Evolutionary conservation across 2,888 invertebrate species (phyloP), one percentile per base, ranked within the genome.

Genomic region (Brachynemurus nebulosus): DNA sequence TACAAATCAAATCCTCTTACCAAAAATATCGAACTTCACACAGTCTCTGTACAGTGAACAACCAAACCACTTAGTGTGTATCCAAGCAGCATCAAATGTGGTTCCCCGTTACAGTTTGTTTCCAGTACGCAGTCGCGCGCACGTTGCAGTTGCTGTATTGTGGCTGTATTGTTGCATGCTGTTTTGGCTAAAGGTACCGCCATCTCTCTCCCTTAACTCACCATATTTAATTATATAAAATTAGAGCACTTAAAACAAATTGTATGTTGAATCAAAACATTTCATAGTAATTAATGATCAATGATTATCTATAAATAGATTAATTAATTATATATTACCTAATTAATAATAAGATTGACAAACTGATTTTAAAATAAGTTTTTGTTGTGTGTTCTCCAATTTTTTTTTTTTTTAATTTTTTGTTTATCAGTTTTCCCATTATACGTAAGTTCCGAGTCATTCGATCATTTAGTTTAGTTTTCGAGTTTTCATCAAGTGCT

Each of bases 131-230:
- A n/a, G n/a, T n/a, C 30, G 30, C 30, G 37, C 20, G 37, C 20
- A 19, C 27, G 14, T 40, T 12, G 8, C 17, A 19, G 18, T 12
- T 38, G 38, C 38, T 17, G 38, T 18, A 20, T 19, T 16, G 38
- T 38, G 19, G 38, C 25, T 40, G 40, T 36, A 17, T 40, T n/a
- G 37, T 20, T 16, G 25, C 27, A 16, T 12, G 40, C 25, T 40
- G 40, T 17, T 33, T n/a, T 40, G 27, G 27, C 40, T 27, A 40
- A 18, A 40, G 40, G 40, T 40, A 40, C 40, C 40, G 40, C 40
- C 40, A 40, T 25, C 40, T 40, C 40, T 40, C 40, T 40, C 27
- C 27, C 40, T 40, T 27, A 37, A 37, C 37, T 37, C 37, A 37
- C 37, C 37, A 37, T 18, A 18, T 19, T 18, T 37, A 18, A 37